Evolutionary conservation across 2,113 vertebrate genomes (phyloP).

Genomic region (Rhinichthys klamathensis): DNA sequence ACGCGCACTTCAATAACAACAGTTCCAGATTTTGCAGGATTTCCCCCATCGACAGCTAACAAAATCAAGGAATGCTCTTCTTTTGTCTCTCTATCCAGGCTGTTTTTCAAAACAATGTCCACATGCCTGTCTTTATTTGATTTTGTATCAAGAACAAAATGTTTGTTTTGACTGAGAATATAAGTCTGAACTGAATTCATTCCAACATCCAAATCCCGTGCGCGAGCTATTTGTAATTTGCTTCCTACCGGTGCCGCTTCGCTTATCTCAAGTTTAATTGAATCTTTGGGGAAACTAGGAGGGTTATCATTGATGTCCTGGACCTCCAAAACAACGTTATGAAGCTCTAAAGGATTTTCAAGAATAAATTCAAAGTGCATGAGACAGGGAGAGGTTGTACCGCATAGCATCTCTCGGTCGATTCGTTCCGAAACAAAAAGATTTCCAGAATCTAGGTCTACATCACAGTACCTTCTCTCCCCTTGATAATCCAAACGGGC

Average conservation of each 20-base stretch:
- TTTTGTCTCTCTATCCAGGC: conserved; percentile 57
- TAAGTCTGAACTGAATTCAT: conserved; percentile 59
- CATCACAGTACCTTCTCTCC: conserved; percentile 64
- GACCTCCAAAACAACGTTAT: conserved; percentile 55
- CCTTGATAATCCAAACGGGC: conserved; percentile 64
- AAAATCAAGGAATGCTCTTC: conserved; percentile 57
- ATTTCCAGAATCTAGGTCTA: conserved; percentile 65
- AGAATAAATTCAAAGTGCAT: conserved; percentile 61
- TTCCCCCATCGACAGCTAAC: conserved; percentile 70
- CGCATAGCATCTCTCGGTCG: conserved; percentile 58
- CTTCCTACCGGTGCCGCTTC: conserved; percentile 36
- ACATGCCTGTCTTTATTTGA: conserved; percentile 51
- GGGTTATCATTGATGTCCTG: conserved; percentile 62
- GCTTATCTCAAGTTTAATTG: conserved; percentile 60
- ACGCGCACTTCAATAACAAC: conserved; percentile 58
- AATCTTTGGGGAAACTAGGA: conserved; percentile 50
- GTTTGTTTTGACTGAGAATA: conserved; percentile 47
- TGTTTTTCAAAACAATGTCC: conserved; percentile 57
- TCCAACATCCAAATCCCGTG: conserved; percentile 59
- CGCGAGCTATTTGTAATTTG: conserved; percentile 55
- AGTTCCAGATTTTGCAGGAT: conserved; percentile 66
- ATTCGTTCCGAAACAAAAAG: conserved; percentile 60
- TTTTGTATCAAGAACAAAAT: conserved; percentile 53
- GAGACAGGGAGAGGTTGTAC: conserved; percentile 39
- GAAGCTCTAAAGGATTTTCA: conserved; percentile 63